Evolutionary conservation across 2,797 vertebrate genomes (phyloP), one percentile per base, ranked within the genome.

Genomic region (Vespertilio murinus): DNA sequence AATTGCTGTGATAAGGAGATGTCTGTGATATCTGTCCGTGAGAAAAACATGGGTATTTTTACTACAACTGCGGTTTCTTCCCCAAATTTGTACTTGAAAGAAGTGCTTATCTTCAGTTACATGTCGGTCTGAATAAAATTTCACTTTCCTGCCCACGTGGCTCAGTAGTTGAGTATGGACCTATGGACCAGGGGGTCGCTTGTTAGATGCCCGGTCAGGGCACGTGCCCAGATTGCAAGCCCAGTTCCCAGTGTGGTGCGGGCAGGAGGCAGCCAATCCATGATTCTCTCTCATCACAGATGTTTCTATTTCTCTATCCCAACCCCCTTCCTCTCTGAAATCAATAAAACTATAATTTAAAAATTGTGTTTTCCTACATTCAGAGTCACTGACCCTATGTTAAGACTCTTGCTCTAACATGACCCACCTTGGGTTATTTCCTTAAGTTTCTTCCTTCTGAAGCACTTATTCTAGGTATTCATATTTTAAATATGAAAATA

Each of bases 401-500:
- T 84, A 65, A 93, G 40, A 78, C 47, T 35, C 28, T 22, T 45
- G 14, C 28, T 83, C 17, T 64, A 40, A 35, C 65, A 18, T 65
- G 67, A 84, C 17, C 49, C 35, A 59, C 4, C 42, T 83, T 67
- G 40, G 35, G 30, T 70, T 30, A 56, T 86, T 94, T 71, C 18
- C 52, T 81, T 42, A 79, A 35, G 1, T 80, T 87, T 89, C 33
- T 90, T 67, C 22, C 35, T 16, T 83, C 33, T 18, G 30, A 83
- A 80, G 12, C 5, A 59, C 42, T 45, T 87, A n/a, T 91, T 81
- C 13, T 40, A 80, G 38, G 85, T 38, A 79, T 86, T 78, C 65
- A 14, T 61, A 6, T 92, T 94, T 96, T 80, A 90, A 94, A 83
- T 59, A 56, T 77, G 23, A 80, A 93, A 88, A 67, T 49, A 61